Evolutionary conservation across 2,113 vertebrate species (phyloP), one percentile per base, ranked within the genome.

Genomic region (Plestiodon gilberti): DNA sequence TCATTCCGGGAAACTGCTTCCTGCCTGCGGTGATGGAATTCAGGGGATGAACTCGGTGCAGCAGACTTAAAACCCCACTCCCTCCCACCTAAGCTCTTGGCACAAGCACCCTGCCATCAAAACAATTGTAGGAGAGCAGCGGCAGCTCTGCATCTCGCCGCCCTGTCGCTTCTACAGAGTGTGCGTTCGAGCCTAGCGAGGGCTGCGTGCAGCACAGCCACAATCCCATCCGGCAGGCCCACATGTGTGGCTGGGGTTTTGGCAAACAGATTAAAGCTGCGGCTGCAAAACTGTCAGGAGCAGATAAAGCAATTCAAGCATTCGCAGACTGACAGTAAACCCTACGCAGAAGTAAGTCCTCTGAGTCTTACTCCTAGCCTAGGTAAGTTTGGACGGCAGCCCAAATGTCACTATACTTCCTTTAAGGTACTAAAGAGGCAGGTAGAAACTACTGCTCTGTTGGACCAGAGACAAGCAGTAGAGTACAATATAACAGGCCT

Each of bases 81-180:
- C 87, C 88, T 91, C 93, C 94, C 90, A 87, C 88, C 83, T 48
- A 52, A 88, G 83, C 11, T 0, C 0, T 65, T 2, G 89, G 87
- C 80, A 92, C 89, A 84, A 92, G 59, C 78, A 89, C 89, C 87
- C 76, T 0, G 82, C 90, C 35, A 0, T 92, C 89, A 77, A 89
- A 90, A 90, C 91, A 92, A 74, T 87, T 91, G 62, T 0, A 76
- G 81, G 82, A 52, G n/a, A 33, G 20, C n/a, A 59, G 55, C 55
- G n/a, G 20, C 33, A 88, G 91, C 90, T 90, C 81, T 90, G 92
- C 86, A 78, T 76, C 64, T 83, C 81, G 57, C 4, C 20, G 87
- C 82, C 48, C 1, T 6, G 89, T 0, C 67, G 3, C 33, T 3
- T 73, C 70, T 18, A 9, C 35, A 9, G 17, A 20, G 9, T 57